These are phyloP conservation scores for Lasioglossum villosulum DNA, from an alignment of 2,888 invertebrate species.

Conservation along the genomic window DNA sequence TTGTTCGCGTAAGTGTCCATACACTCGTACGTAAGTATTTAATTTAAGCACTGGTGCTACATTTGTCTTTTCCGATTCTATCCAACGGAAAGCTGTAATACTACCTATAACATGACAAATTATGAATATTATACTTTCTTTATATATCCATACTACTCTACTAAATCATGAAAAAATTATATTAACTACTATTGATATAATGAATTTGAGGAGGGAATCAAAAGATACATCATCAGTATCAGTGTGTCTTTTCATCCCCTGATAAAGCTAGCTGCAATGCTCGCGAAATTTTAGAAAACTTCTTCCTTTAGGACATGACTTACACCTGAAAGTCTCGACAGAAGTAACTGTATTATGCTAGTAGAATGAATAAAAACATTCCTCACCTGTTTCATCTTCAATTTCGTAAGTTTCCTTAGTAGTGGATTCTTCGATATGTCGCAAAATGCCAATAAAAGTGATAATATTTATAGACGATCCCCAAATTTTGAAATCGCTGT, in stretches of 20 bases:
- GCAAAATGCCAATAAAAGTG: neutral
- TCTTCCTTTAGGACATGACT: too few species aligned
- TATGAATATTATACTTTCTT: neutral
- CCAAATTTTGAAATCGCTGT: neutral
- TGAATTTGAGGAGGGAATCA: too few species aligned
- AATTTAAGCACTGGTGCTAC: neutral
- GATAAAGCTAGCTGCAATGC: too few species aligned
- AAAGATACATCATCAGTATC: too few species aligned
- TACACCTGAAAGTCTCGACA: too few species aligned
- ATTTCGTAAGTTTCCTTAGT: neutral
- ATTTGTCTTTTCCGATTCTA: neutral
- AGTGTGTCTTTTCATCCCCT: too few species aligned
- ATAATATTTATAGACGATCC: neutral
- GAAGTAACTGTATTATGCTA: too few species aligned
- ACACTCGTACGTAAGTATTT: neutral
- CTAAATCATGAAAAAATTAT: neutral
- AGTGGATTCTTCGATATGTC: neutral
- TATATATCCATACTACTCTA: neutral
- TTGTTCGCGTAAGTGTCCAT: neutral
- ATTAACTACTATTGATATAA: neutral
- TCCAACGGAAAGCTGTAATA: constrained; percentile 2
- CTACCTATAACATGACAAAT: neutral
- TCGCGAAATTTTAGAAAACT: too few species aligned
- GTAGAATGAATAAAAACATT: neutral
- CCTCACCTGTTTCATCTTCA: neutral